Evolutionary conservation across 2,113 vertebrate genomes (phyloP).

Genomic region (Cyanoramphus novaezelandiae): DNA sequence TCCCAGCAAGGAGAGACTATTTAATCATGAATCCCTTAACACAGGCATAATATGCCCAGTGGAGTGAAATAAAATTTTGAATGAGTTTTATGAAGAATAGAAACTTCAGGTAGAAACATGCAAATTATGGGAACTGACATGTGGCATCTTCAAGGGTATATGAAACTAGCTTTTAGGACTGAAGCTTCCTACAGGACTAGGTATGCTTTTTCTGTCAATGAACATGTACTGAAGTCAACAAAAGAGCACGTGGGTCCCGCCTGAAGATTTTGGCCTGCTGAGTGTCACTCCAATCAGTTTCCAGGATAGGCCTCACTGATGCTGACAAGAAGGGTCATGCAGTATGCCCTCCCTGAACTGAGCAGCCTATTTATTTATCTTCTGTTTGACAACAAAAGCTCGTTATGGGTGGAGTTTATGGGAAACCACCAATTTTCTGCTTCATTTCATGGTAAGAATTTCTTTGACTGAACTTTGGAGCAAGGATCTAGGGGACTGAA

Average conservation of each 20-base stretch:
- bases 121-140: neutral
- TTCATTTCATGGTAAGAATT: neutral
- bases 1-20: neutral
- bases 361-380: neutral
- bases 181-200: neutral
- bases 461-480: conserved; percentile 11
- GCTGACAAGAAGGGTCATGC: neutral
- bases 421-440: neutral
- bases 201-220: neutral
- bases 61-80: neutral
- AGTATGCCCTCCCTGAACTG: neutral
- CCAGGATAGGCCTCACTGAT: neutral
- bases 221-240: neutral
- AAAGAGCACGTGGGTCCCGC: neutral
- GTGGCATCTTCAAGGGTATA: neutral
- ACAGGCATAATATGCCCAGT: neutral
- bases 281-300: neutral
- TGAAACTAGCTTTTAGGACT: neutral
- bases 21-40: neutral
- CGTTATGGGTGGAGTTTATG: neutral
- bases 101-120: neutral
- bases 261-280: neutral
- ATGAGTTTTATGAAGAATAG: neutral
- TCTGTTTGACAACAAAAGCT: neutral
- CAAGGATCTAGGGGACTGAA: neutral